phyloP scores from a whole-genome alignment of 2,888 invertebrate species.

The Eurytoma californica region DNA sequence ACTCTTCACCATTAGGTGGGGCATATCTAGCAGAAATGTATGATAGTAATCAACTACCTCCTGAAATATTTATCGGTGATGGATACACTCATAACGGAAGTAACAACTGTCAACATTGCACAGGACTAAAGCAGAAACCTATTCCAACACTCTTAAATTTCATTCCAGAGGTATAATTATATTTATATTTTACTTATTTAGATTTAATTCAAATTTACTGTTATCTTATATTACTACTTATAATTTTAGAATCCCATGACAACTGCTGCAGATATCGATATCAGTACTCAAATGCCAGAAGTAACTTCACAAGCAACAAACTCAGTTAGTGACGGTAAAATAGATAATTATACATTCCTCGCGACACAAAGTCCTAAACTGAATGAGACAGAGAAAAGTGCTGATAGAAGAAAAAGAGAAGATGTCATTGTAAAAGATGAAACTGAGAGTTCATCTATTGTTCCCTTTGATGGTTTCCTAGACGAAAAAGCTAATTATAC shows the following conservation, averaged over 20 bases:
- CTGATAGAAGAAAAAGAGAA: conserved; percentile 63
- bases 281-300: conserved; percentile 30
- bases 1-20: conserved; percentile 81
- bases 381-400: conserved; percentile 50
- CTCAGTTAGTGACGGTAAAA: conserved; percentile 15
- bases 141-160: conserved; percentile 66
- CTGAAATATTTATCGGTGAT: conserved; percentile 86
- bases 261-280: conserved; percentile 26
- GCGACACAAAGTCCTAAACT: conserved; percentile 18
- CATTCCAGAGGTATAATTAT: conserved; percentile 63
- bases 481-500: conserved; percentile 89
- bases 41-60: conserved; percentile 80
- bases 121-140: conserved; percentile 75
- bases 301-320: conserved; percentile 35
- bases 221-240: conserved; percentile 14
- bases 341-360: conserved; percentile 21
- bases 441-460: conserved; percentile 65
- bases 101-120: conserved; percentile 75
- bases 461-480: conserved; percentile 83
- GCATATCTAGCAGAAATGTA: conserved; percentile 92
- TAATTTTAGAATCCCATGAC: conserved; percentile 32
- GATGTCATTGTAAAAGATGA: conserved; percentile 65
- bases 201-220: not conserved
- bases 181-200: conserved; percentile 8
- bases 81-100: conserved; percentile 74